Evolutionary conservation across 2,888 invertebrate genomes (phyloP), one percentile per base, ranked within the genome.

Genomic region (Parascotia fuliginaria): DNA sequence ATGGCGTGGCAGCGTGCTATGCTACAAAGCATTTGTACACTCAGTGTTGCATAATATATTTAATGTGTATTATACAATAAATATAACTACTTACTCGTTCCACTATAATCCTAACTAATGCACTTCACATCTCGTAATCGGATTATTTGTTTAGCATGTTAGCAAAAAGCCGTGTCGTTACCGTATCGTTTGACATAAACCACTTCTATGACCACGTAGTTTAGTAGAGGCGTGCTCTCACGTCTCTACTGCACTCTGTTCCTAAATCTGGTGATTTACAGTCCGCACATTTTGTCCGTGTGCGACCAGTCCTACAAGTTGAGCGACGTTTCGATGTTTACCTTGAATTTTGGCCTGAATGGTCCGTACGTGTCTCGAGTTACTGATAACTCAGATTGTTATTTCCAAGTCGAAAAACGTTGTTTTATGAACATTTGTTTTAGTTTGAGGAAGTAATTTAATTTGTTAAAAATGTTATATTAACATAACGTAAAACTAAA

Each of bases 231-330:
- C 77, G 65, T 65, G 70, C 67, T 70, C 70, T 74, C 78, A 75
- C 79, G 79, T 75, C 53, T 42, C 33, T 49, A 42, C 37, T 49
- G 38, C 42, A 49, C 32, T 48, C 48, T 64, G 58, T 62, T 53
- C 34, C 60, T 34, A 47, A 43, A 48, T 42, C 40, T 39, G 42
- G 70, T 82, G 81, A 85, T 85, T 83, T 82, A 83, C 72, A 51
- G 65, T 49, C 60, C 68, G 73, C 65, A 71, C 77, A 77, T 75
- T 78, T 75, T 65, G 70, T 73, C 55, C 77, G 72, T 75, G 75
- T 61, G 62, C 57, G 59, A 65, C 53, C 50, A 52, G 55, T 56
- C 59, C 49, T 56, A 43, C 39, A 43, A 19, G 52, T 48, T 57
- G 55, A 63, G 55, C 50, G 55, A 55, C 36, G 39, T 55, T 67